These are phyloP conservation scores for Latheticus oryzae DNA, from an alignment of 2,888 invertebrate genomes.

Conservation along the genomic window DNA sequence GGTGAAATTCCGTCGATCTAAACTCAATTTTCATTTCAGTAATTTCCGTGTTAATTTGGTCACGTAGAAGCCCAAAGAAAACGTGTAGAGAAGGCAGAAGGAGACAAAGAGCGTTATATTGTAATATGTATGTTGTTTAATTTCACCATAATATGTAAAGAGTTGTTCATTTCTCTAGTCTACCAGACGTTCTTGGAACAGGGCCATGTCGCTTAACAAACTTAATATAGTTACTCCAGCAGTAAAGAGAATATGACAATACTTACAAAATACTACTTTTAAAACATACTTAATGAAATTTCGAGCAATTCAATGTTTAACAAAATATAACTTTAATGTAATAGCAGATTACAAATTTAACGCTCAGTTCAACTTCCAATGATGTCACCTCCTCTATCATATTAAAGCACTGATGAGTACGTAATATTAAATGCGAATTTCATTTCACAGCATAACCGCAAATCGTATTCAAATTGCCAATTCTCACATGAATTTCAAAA, in stretches of 20 bases:
- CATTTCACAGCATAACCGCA: constrained; percentile 31
- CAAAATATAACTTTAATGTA: constrained; percentile 7
- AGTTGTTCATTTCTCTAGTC: constrained; percentile 32
- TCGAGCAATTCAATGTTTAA: constrained; percentile 5
- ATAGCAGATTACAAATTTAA: constrained; percentile 26
- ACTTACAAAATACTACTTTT: constrained; percentile 19
- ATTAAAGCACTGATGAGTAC: constrained; percentile 32
- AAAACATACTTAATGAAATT: constrained; percentile 27
- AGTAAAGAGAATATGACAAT: constrained; percentile 26
- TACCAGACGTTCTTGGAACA: constrained; percentile 26
- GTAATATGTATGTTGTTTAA: constrained; percentile 40
- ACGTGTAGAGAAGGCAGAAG: constrained; percentile 27
- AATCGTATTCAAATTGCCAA: constrained; percentile 34
- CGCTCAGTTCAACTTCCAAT: constrained; percentile 15
- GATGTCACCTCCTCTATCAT: constrained; percentile 20
- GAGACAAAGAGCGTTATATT: constrained; percentile 27
- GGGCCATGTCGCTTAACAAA: constrained; percentile 26
- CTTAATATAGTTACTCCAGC: constrained; percentile 23
- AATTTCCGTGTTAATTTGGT: constrained; percentile 43
- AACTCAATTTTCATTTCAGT: constrained; percentile 44
- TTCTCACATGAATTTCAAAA: constrained; percentile 33
- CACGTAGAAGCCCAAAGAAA: constrained; percentile 37
- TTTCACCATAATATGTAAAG: constrained; percentile 34
- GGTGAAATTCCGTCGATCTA: constrained; percentile 42
- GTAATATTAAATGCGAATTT: constrained; percentile 23